Evolutionary conservation across 2,888 invertebrate genomes (phyloP).

Genomic region (Lasioglossum calceatum): DNA sequence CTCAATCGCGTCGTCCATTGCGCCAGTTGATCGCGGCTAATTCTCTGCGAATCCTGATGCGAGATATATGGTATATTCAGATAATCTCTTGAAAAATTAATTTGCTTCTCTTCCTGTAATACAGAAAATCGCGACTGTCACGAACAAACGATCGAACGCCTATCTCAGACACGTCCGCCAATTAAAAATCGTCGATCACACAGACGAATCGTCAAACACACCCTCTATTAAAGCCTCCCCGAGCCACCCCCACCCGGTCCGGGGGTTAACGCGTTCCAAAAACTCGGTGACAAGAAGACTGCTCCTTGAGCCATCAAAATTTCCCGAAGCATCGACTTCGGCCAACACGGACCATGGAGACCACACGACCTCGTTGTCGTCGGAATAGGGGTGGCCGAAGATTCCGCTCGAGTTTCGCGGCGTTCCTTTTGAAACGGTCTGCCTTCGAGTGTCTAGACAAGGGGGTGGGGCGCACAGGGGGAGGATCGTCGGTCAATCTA

Average conservation of each 20-base stretch:
- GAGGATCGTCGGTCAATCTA: not conserved
- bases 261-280: not conserved
- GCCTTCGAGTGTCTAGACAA: not conserved
- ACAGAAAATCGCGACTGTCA: not conserved
- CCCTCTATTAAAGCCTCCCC: constrained; percentile 1
- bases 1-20: not conserved
- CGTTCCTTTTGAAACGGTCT: not conserved
- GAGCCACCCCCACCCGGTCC: not conserved
- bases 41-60: not conserved
- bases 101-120: not conserved
- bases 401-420: not conserved
- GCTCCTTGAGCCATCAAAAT: not conserved
- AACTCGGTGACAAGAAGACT: not conserved
- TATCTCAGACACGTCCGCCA: not conserved
- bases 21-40: not conserved
- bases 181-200: not conserved
- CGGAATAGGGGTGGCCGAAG: not conserved
- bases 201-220: not conserved
- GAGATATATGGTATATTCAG: no score
- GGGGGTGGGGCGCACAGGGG: not conserved
- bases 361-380: not conserved
- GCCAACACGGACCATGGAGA: not conserved
- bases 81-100: not conserved
- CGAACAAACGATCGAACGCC: not conserved
- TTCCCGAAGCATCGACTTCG: not conserved